These are phyloP conservation scores for Sturnira hondurensis DNA, from an alignment of 2,113 vertebrate genomes.

Conservation along the genomic window DNA sequence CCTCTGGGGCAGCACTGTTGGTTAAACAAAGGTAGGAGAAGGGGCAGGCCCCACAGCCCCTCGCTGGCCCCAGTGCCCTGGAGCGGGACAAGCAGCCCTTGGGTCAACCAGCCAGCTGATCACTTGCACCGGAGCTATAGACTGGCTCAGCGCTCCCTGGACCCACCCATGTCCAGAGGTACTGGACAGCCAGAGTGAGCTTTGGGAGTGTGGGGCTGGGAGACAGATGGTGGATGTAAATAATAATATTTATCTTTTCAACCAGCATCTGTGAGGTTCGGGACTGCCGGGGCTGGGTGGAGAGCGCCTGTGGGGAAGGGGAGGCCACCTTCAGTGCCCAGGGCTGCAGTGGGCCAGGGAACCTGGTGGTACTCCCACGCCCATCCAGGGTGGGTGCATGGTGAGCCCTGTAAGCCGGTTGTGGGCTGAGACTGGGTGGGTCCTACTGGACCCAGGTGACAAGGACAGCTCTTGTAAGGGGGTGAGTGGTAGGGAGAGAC, in stretches of 20 bases:
- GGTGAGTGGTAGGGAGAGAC: background rate
- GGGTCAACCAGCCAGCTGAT: background rate
- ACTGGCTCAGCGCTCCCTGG: background rate
- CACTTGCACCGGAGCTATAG: background rate
- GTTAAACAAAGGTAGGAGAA: background rate
- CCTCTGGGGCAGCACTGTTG: background rate
- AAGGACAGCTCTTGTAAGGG: background rate
- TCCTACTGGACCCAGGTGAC: background rate
- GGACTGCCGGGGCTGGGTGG: background rate
- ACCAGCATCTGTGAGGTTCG: slow-evolving; percentile 10
- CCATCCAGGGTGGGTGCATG: background rate
- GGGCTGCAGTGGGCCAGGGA: background rate
- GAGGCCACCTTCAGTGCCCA: background rate
- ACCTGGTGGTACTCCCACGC: background rate
- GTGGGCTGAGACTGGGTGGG: background rate
- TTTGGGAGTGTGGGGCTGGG: background rate
- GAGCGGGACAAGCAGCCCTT: background rate
- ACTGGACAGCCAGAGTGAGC: background rate
- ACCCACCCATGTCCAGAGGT: background rate
- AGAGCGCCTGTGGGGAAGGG: background rate
- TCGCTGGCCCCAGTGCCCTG: background rate
- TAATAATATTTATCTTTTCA: slow-evolving; percentile 71
- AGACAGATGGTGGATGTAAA: background rate
- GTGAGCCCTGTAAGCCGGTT: background rate
- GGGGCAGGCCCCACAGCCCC: background rate